These are phyloP conservation scores for Narcine bancroftii DNA, from an alignment of 2,113 vertebrate species.

Conservation along the genomic window DNA sequence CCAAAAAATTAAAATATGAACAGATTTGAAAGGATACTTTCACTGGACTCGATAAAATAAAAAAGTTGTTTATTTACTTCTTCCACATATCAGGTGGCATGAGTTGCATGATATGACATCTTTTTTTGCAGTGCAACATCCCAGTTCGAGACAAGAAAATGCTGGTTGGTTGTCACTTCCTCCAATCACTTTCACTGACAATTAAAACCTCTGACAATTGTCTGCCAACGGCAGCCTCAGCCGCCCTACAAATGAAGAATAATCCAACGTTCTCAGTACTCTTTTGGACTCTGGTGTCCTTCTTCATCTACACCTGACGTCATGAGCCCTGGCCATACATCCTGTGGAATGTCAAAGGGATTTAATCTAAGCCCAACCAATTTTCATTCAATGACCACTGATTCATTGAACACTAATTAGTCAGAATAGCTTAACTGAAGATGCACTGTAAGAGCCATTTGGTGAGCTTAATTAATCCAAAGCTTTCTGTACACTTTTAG, in stretches of 20 bases:
- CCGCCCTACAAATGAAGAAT: background rate
- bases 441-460: too few relatives aligned
- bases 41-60: background rate
- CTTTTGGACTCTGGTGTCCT: too few relatives aligned
- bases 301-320: background rate
- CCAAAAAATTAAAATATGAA: background rate
- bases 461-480: background rate
- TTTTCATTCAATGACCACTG: background rate
- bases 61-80: background rate
- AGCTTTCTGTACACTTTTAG: too few relatives aligned
- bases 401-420: background rate
- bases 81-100: background rate
- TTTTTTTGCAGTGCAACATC: background rate
- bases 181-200: background rate
- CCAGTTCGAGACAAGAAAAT: background rate
- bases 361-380: background rate
- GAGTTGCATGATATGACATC: background rate
- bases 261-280: background rate
- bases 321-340: background rate
- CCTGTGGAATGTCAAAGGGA: background rate
- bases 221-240: background rate
- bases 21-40: background rate
- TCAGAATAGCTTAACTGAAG: background rate
- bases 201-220: background rate
- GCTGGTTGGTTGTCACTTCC: background rate